A percentile compares a stretch with the other conserved stretches of the same genome.
phyloP scores from a whole-genome alignment of 2,113 vertebrate species.

The Platanista minor region DNA sequence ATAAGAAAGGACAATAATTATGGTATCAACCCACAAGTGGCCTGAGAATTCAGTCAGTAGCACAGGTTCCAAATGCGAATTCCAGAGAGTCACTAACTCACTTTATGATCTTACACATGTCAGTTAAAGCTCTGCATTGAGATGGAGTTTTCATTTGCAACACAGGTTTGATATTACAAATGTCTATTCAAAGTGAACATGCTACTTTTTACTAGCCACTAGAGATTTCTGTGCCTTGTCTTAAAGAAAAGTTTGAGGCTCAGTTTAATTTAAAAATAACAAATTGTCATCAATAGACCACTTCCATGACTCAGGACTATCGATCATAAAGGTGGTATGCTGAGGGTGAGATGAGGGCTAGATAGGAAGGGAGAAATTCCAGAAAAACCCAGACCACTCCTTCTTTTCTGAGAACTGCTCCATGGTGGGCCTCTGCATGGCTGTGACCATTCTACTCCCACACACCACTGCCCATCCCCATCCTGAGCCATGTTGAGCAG shows the following conservation, averaged over 20 bases:
- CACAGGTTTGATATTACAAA: conserved; percentile 23
- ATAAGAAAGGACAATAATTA: conserved; percentile 40
- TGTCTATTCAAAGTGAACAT: neutral
- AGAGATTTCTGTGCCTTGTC: neutral
- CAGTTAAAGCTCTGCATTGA: neutral
- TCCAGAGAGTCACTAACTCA: neutral
- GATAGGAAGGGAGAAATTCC: neutral
- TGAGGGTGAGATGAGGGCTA: neutral
- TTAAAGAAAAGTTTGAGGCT: conserved; percentile 34
- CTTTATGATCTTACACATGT: neutral
- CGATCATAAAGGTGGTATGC: neutral
- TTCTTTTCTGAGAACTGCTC: neutral
- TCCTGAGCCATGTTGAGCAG: neutral
- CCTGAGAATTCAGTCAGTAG: conserved; percentile 5
- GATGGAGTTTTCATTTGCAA: conserved; percentile 22
- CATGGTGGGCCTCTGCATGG: neutral
- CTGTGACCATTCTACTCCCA: neutral
- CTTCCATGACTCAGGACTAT: neutral
- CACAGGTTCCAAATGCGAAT: neutral
- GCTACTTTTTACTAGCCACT: conserved; percentile 6
- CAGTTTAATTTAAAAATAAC: conserved; percentile 31
- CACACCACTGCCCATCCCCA: neutral
- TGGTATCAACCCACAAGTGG: conserved; percentile 16
- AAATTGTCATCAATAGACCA: neutral
- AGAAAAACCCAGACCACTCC: neutral